A percentile compares a stretch with the other conserved stretches of the same genome.
These are phyloP conservation scores for Phortica variegata DNA, from an alignment of 1,140 invertebrate species.

Conservation along the genomic window DNA sequence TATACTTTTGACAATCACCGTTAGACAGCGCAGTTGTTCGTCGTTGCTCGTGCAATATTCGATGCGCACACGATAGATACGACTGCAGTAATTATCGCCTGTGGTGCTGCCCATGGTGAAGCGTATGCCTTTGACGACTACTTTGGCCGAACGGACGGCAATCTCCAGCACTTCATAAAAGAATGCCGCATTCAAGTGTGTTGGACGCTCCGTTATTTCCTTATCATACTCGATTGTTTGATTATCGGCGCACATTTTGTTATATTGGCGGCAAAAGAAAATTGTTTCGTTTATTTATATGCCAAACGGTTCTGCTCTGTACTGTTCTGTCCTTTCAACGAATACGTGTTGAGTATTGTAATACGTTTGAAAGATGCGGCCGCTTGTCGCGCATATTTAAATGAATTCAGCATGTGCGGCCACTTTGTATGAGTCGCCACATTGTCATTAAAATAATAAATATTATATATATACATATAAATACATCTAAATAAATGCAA, in stretches of 20 bases:
- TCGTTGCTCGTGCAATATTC: slow-evolving; percentile 11
- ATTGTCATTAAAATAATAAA: no score
- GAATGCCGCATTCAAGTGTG: slow-evolving; percentile 34
- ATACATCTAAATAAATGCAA: no score
- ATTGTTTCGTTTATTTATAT: no score
- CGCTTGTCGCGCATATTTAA: no score
- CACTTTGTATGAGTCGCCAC: no score
- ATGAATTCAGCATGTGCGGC: no score
- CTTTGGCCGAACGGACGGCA: slow-evolving; percentile 23
- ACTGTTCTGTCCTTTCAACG: no score
- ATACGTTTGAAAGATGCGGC: no score
- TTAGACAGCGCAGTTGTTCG: slow-evolving; percentile 11
- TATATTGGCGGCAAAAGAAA: no score
- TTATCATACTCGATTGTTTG: slow-evolving; percentile 36
- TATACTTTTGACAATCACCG: slow-evolving; percentile 42
- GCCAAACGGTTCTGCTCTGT: no score
- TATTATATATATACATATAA: no score
- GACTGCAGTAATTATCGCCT: slow-evolving; percentile 48
- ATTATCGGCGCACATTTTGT: slow-evolving; percentile 6
- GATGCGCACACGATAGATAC: slow-evolving; percentile 33
- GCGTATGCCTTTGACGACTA: slow-evolving; percentile 18
- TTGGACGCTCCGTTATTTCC: slow-evolving; percentile 26
- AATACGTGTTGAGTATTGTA: no score
- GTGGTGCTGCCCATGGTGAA: slow-evolving; percentile 36
- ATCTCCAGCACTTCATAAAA: slow-evolving; percentile 45